A percentile compares a stretch with the other conserved stretches of the same genome.
Evolutionary conservation across 2,888 invertebrate genomes (phyloP).

Genomic region (Ypsolopha scabrella): DNA sequence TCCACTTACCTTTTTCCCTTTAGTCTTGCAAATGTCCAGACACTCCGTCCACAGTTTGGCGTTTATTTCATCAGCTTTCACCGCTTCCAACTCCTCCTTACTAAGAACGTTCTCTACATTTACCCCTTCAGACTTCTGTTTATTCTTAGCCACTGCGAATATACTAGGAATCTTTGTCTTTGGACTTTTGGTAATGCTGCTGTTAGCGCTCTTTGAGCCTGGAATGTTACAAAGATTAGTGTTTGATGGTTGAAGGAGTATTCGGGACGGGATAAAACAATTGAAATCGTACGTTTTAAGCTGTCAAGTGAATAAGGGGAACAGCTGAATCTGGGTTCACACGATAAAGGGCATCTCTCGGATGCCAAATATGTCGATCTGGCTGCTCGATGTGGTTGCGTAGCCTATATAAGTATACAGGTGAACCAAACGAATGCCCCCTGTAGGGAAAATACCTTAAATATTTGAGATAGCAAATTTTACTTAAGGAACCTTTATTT

Average conservation of each 20-base stretch:
- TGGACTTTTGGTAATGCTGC: constrained; percentile 12
- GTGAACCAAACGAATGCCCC: too few relatives aligned
- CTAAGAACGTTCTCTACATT: constrained; percentile 18
- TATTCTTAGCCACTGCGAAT: constrained; percentile 1
- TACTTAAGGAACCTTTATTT: too few relatives aligned
- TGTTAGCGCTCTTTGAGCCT: constrained; percentile 13
- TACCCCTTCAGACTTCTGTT: constrained; percentile 20
- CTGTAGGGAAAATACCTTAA: too few relatives aligned
- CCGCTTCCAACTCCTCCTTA: constrained; percentile 40
- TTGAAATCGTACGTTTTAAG: too few relatives aligned
- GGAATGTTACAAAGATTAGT: constrained; percentile 1
- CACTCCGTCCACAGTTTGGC: constrained; percentile 78
- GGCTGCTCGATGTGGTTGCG: too few relatives aligned
- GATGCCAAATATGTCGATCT: too few relatives aligned
- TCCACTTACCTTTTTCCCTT: constrained; percentile 58
- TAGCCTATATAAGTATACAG: too few relatives aligned
- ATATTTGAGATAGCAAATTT: too few relatives aligned
- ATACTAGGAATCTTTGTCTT: constrained; percentile 11
- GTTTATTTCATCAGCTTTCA: constrained; percentile 71
- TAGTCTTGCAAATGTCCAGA: constrained; percentile 35
- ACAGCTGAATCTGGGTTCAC: too few relatives aligned
- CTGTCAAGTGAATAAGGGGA: too few relatives aligned
- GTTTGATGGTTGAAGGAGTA: constrained; percentile 8
- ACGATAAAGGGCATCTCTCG: too few relatives aligned
- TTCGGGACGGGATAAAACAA: neutral